Evolutionary conservation across 2,113 vertebrate genomes (phyloP).

Genomic region (Columba livia): DNA sequence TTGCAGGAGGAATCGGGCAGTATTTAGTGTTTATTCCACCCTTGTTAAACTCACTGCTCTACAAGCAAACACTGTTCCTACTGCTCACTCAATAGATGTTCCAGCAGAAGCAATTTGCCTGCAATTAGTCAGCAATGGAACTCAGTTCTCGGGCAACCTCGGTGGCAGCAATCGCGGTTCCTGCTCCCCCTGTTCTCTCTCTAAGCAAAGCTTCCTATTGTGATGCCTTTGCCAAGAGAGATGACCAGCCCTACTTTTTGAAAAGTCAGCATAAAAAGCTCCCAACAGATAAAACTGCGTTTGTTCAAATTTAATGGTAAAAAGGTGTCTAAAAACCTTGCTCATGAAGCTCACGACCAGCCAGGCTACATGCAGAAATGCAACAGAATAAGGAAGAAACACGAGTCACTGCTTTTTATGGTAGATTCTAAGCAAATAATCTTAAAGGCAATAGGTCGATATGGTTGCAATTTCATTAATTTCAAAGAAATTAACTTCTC

Average conservation of each 20-base stretch:
- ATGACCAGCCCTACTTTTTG: background rate
- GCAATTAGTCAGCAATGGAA: constrained; percentile 17
- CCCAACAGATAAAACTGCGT: background rate
- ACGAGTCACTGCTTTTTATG: background rate
- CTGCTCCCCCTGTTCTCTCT: background rate
- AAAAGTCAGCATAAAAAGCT: background rate
- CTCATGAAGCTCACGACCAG: background rate
- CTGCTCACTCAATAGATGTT: background rate
- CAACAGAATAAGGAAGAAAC: background rate
- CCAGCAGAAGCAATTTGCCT: constrained; percentile 21
- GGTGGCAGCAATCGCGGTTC: background rate
- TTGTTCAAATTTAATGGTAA: background rate
- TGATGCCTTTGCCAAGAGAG: background rate
- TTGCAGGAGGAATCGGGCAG: background rate
- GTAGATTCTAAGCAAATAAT: background rate
- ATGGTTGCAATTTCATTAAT: background rate
- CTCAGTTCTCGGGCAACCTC: background rate
- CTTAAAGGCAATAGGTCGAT: background rate
- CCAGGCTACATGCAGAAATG: background rate
- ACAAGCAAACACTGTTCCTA: background rate
- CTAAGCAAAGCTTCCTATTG: background rate
- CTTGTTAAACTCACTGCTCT: background rate
- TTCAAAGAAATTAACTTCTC: background rate
- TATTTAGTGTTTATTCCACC: background rate
- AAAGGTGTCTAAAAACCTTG: background rate